phyloP scores from a whole-genome alignment of 2,113 vertebrate species.

The Eulemur macaco region DNA sequence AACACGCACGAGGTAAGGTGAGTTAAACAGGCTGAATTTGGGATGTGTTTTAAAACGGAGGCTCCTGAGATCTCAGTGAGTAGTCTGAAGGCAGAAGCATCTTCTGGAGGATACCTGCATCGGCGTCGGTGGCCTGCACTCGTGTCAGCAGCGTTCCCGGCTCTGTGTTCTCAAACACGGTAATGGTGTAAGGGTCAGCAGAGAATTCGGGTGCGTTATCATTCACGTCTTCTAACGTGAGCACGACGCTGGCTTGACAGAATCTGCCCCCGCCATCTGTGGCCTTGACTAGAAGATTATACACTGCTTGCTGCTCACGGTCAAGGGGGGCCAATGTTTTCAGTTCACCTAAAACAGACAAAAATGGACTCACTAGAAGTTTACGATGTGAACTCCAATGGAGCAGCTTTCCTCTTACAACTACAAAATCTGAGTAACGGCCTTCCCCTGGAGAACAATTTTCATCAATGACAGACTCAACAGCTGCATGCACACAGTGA shows the following conservation, averaged over 20 bases:
- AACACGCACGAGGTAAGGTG: rapidly evolving
- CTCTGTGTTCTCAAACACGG: slow-evolving; percentile 97
- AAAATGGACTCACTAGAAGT: not conserved
- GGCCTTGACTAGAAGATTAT: slow-evolving; percentile 90
- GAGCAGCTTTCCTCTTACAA: not conserved
- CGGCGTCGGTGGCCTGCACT: slow-evolving; percentile 92
- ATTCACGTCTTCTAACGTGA: slow-evolving; percentile 93
- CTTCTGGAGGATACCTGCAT: slow-evolving; percentile 85
- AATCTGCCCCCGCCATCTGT: slow-evolving; percentile 93
- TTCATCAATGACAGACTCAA: not conserved
- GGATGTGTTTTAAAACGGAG: too few species aligned
- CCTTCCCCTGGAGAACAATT: not conserved
- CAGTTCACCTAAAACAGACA: slow-evolving; percentile 89
- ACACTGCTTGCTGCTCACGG: slow-evolving; percentile 89
- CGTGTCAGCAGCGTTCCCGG: slow-evolving; percentile 90
- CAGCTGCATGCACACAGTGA: not conserved
- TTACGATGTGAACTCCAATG: not conserved
- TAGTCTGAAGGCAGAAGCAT: rapidly evolving
- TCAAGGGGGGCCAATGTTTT: slow-evolving; percentile 92
- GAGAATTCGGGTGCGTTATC: slow-evolving; percentile 94
- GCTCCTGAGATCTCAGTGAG: too few species aligned
- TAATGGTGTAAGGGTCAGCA: slow-evolving; percentile 90
- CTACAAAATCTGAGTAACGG: not conserved
- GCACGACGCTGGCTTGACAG: slow-evolving; percentile 90
- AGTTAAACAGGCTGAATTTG: rapidly evolving